Conservation (phyloP, 2,888 invertebrate genomes). For the Petrolisthes cinctipes region DNA sequence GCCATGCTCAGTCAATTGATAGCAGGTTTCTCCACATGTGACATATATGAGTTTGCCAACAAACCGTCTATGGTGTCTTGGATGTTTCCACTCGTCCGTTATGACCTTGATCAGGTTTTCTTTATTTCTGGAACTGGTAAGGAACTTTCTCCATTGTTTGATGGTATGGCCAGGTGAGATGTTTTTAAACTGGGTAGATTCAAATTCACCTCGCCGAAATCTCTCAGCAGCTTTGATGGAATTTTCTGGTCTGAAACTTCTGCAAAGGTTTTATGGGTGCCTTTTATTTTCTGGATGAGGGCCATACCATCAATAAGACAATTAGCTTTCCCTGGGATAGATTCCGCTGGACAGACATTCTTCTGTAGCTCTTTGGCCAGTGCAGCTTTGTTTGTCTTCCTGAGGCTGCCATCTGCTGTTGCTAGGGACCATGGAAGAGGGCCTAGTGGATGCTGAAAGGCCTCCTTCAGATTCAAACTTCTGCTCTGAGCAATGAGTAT, state of each 20-base stretch:
- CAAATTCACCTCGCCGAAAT: neutral
- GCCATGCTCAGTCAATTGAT: slow-evolving; percentile 1
- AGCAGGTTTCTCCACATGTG: slow-evolving; percentile 23
- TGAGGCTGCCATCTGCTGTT: neutral
- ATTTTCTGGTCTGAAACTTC: slow-evolving; percentile 1
- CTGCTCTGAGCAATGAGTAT: slow-evolving; percentile 16
- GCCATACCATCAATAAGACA: slow-evolving; percentile 12
- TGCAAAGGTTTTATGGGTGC: slow-evolving; percentile 14
- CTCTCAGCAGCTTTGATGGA: slow-evolving; percentile 37
- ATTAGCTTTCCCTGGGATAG: neutral
- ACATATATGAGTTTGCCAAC: neutral
- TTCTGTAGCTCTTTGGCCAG: slow-evolving; percentile 14
- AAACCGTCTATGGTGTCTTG: slow-evolving; percentile 18
- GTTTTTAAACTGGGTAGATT: slow-evolving; percentile 24
- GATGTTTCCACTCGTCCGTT: no score
- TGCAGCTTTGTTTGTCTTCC: slow-evolving; percentile 3
- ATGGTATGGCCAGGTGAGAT: slow-evolving; percentile 24
- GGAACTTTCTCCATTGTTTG: slow-evolving; percentile 33
- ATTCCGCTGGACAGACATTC: slow-evolving; percentile 17
- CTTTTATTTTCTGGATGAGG: slow-evolving; percentile 19
- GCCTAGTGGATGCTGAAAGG: slow-evolving; percentile 23
- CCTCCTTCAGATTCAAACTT: slow-evolving; percentile 18
- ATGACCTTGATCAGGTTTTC: slow-evolving; percentile 17
- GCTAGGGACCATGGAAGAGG: slow-evolving; percentile 20
- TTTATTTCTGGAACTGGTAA: neutral